Base-by-base conservation (phyloP, 2,797 vertebrate species). In the Morelia viridis region DNA sequence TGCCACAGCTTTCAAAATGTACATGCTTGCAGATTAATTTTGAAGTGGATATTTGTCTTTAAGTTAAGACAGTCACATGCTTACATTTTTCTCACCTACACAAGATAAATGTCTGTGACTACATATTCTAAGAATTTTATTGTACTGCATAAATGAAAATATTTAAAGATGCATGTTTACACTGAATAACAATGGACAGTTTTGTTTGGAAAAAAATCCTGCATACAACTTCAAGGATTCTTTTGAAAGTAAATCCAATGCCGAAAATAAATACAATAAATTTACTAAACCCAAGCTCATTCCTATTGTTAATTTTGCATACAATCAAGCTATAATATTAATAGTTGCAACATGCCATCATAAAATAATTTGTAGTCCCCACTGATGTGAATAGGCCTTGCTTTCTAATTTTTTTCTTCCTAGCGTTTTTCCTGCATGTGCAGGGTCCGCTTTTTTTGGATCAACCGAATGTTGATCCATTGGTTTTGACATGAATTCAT, bases 71-170 rank as follows among this genome's bases (percentile, higher is more conserved):
- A 96, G 97, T 96, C 97, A 97, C 95, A 93, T 94, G 96, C 93
- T 95, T 90, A 93, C 96, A 97, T 97, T 96, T 93, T 96, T 96
- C 90, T 96, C 95, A 94, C 96, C 96, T 96, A 97, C 96, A 96
- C 96, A 97, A 97, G 94, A 97, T 95, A 97, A 97, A 97, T 94
- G 91, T 95, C 94, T 94, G 85, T 91, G 88, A 31, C 84, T 90
- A 95, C 94, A 92, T 68, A 93, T 96, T 92, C 94, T 85, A 0
- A 5, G 95, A 96, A 97, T 94, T 89, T 90, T 41, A 87, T 80
- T 96, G 92, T 89, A 94, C 91, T 92, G 61, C 68, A 91, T 60
- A 86, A 91, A 57, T 22, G 84, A 83, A 94, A 93, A 90, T 10
- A 65, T 83, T 92, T 64, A n/a, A 95, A 92, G n/a, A 92, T 92